phyloP scores from a whole-genome alignment of 2,888 invertebrate genomes.

The Agonum fuliginosum region DNA sequence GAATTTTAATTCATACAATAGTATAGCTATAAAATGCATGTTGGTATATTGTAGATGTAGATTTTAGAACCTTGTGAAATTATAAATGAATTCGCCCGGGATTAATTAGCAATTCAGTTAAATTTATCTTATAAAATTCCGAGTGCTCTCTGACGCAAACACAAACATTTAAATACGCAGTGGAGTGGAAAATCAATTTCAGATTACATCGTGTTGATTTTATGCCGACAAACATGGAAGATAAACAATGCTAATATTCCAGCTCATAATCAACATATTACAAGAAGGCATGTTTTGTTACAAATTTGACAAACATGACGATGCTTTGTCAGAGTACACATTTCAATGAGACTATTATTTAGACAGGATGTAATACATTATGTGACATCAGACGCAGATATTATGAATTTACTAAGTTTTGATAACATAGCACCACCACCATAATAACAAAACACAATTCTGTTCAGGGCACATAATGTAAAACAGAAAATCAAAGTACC shows the following conservation, averaged over 20 bases:
- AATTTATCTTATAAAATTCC: constrained; percentile 48
- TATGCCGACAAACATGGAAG: constrained; percentile 43
- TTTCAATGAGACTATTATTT: constrained; percentile 1
- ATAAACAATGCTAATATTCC: constrained; percentile 48
- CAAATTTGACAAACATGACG: constrained; percentile 22
- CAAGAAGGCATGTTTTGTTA: constrained; percentile 27
- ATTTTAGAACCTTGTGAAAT: too few relatives aligned
- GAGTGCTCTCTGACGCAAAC: constrained; percentile 6
- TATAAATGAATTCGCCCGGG: constrained; percentile 18
- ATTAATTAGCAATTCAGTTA: constrained; percentile 43
- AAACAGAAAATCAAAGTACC: too few relatives aligned
- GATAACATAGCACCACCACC: neutral
- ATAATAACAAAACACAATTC: neutral
- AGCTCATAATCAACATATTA: constrained; percentile 31
- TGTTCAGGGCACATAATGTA: neutral
- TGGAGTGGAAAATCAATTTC: constrained; percentile 40
- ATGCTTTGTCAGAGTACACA: constrained; percentile 24
- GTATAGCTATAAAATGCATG: neutral
- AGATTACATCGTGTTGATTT: constrained; percentile 47
- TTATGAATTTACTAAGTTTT: constrained; percentile 29
- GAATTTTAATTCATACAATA: too few relatives aligned
- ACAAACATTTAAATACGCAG: constrained; percentile 49
- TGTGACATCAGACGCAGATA: constrained; percentile 11
- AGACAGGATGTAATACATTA: neutral
- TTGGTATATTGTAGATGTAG: neutral